A percentile compares a stretch with the other conserved stretches of the same genome.
Conservation (phyloP, 2,888 invertebrate genomes). For the Bombyx huttoni region DNA sequence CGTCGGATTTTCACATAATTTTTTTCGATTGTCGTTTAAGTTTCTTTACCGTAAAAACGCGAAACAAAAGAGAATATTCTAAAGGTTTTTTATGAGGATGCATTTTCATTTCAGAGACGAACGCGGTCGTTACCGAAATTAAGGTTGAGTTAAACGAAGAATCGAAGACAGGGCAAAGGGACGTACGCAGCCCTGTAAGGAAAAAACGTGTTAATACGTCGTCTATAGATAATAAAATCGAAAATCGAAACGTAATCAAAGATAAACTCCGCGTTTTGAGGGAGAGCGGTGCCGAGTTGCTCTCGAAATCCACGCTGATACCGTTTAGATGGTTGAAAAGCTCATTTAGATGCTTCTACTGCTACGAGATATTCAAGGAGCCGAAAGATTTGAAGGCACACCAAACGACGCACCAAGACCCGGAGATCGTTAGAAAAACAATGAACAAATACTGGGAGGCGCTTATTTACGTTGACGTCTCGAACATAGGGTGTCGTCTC, state of each 20-base stretch:
- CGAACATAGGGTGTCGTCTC: slow-evolving; percentile 20
- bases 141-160: slow-evolving; percentile 1
- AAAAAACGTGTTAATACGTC: no score
- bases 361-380: slow-evolving; percentile 22
- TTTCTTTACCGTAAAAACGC: no score
- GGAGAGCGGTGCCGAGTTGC: slow-evolving; percentile 13
- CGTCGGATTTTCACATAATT: no score
- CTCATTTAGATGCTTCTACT: slow-evolving; percentile 26
- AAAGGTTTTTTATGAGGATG: slow-evolving; percentile 1
- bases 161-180: background rate
- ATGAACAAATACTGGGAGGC: slow-evolving; percentile 22
- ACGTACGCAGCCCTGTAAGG: no score
- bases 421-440: slow-evolving; percentile 14
- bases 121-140: background rate
- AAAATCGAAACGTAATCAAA: slow-evolving; percentile 2
- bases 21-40: no score
- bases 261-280: slow-evolving; percentile 11
- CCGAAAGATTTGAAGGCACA: slow-evolving; percentile 23
- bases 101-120: slow-evolving; percentile 4
- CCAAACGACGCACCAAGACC: slow-evolving; percentile 13
- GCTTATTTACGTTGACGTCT: slow-evolving; percentile 23
- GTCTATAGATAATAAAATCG: background rate
- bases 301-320: slow-evolving; percentile 23
- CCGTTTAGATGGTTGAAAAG: slow-evolving; percentile 27
- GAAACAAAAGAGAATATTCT: no score